Base-by-base conservation (phyloP, 2,888 invertebrate species). In the Corbicula japonica region DNA sequence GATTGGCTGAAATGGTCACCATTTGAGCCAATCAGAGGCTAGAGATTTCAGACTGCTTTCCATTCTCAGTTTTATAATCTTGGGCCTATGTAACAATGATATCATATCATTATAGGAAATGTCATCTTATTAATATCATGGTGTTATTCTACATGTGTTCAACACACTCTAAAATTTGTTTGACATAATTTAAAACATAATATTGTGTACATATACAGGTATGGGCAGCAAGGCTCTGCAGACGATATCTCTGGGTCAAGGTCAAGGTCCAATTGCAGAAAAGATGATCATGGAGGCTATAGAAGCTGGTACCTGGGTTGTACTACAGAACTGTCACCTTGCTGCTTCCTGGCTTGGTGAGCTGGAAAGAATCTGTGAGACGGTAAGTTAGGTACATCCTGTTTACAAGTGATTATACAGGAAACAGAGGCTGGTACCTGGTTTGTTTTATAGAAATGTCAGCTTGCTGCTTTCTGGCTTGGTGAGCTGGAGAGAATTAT, bases 231-330 rank as follows among this genome's bases (percentile, higher is more conserved):
- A 89, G 63, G 87, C 87, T 28, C 77, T 93, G 48, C 90, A 91
- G 83, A 92, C 93, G 4, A 92, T 93, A 28, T 93, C 93, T 5
- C 81, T 93, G n/a, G 93, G 93, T 58, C 93, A 93, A 86, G 93
- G 93, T 66, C 93, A 93, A 86, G 93, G 93, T 18, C 93, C 93
- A n/a, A 92, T 93, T 34, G 93, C 93, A 34, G 92, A 93, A 83
- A 90, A 88, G 73, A 90, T 92, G 89, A 91, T 93, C 5, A 82
- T 85, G 52, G 90, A 92, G 80, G 93, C 92, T n/a, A 81, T 91
- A 10, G 86, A 88, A 52, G 82, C 84, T 63, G 93, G 93, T 1
- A 92, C 92, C 0, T 93, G 93, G 93, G 92, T 93, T 18, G 91
- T 93, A 5, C 87, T 93, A 62, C 93, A 93, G 86, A 93, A 93